These are phyloP conservation scores for Xanthorhoe designata DNA, from an alignment of 2,888 invertebrate genomes.

Conservation along the genomic window DNA sequence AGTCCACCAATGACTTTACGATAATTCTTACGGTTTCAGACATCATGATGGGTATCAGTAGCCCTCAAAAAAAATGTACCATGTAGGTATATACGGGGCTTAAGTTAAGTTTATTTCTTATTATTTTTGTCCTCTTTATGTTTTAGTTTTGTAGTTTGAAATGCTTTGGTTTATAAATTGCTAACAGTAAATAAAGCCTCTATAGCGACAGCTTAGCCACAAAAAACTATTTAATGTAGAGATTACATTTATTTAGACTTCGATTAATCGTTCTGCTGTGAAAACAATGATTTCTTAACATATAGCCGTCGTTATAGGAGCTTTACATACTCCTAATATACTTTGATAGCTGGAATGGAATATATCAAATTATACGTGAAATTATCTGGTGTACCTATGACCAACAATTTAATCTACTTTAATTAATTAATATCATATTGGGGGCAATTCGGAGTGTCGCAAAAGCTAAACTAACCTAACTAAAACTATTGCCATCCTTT, in stretches of 20 bases:
- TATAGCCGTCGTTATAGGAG: conserved; percentile 57
- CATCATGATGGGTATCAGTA: no score
- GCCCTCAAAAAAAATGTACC: no score
- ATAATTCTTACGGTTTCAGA: no score
- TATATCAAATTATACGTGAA: conserved; percentile 19
- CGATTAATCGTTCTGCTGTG: background rate
- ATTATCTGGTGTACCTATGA: background rate
- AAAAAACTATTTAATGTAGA: conserved; percentile 9
- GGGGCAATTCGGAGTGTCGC: no score
- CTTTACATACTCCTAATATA: conserved; percentile 47
- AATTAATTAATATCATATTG: no score
- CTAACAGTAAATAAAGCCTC: conserved; percentile 62
- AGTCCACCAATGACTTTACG: no score
- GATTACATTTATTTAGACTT: conserved; percentile 6
- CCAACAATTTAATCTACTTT: no score
- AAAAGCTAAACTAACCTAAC: no score
- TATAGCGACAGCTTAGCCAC: conserved; percentile 63
- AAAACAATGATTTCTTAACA: conserved; percentile 3
- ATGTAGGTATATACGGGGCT: conserved; percentile 13
- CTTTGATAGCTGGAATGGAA: conserved; percentile 46
- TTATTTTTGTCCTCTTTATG: conserved; percentile 37
- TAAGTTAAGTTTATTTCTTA: conserved; percentile 32
- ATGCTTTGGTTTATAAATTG: conserved; percentile 38
- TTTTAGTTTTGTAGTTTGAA: conserved; percentile 37
- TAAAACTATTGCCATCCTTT: no score